Evolutionary conservation across 1,140 invertebrate species (phyloP).

Genomic region (Apis mellifera): Amel_HAv3.1 CM009937.2:8692501-8693000

Average conservation of each 20-base stretch:
- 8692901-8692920: slow-evolving; percentile 58
- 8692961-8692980: slow-evolving; percentile 29
- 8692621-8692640: slow-evolving; percentile 25
- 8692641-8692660: slow-evolving; percentile 10
- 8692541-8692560: slow-evolving; percentile 38
- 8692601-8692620: slow-evolving; percentile 50
- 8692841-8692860: not conserved
- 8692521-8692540: too few relatives aligned
- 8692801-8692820: not conserved
- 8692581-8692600: slow-evolving; percentile 34
- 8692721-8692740: not conserved
- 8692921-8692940: slow-evolving; percentile 38
- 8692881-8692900: slow-evolving; percentile 61
- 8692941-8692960: slow-evolving; percentile 4
- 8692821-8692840: not conserved
- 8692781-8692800: too few relatives aligned
- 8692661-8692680: slow-evolving; percentile 35
- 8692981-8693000: not conserved
- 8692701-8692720: slow-evolving; percentile 47
- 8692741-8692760: not conserved
- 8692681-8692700: slow-evolving; percentile 51
- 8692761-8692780: not conserved
- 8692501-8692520: too few relatives aligned
- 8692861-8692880: slow-evolving; percentile 63
- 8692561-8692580: slow-evolving; percentile 48